phyloP scores from a whole-genome alignment of 2,113 vertebrate species.

The Syngnathus typhle region DNA sequence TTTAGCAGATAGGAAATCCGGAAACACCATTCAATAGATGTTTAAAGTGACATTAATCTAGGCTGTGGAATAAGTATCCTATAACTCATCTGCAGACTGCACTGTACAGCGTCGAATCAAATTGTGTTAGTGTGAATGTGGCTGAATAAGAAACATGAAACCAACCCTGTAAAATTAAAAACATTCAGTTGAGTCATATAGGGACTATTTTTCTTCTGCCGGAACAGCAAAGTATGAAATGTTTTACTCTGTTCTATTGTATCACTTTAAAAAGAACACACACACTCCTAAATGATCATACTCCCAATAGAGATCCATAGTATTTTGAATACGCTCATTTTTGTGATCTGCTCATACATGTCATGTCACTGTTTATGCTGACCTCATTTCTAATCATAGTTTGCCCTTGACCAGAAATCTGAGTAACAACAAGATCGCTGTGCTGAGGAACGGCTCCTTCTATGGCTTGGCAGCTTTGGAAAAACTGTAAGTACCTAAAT shows the following conservation, averaged over 20 bases:
- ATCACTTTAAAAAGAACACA: no score
- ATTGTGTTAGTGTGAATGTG: neutral
- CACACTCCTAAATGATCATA: no score
- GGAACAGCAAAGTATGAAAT: no score
- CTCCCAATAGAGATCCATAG: no score
- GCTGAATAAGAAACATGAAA: neutral
- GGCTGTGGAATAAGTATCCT: constrained; percentile 33
- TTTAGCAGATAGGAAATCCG: constrained; percentile 52
- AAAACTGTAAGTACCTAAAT: constrained; percentile 79
- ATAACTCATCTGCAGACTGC: constrained; percentile 36
- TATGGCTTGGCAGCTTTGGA: constrained; percentile 74
- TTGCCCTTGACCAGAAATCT: constrained; percentile 74
- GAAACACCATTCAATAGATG: constrained; percentile 37
- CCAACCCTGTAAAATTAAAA: neutral
- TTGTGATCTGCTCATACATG: constrained; percentile 22
- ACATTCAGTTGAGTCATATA: neutral
- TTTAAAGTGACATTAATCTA: constrained; percentile 55
- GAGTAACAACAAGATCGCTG: constrained; percentile 82
- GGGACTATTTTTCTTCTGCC: neutral
- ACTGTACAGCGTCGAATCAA: constrained; percentile 1
- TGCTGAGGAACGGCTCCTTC: constrained; percentile 80
- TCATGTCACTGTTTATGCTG: constrained; percentile 11
- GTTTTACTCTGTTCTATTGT: no score
- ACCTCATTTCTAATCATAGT: constrained; percentile 38
- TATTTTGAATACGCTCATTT: no score